These are phyloP conservation scores for Quadriops clusia DNA, from an alignment of 2,888 invertebrate species.

Conservation along the genomic window DNA sequence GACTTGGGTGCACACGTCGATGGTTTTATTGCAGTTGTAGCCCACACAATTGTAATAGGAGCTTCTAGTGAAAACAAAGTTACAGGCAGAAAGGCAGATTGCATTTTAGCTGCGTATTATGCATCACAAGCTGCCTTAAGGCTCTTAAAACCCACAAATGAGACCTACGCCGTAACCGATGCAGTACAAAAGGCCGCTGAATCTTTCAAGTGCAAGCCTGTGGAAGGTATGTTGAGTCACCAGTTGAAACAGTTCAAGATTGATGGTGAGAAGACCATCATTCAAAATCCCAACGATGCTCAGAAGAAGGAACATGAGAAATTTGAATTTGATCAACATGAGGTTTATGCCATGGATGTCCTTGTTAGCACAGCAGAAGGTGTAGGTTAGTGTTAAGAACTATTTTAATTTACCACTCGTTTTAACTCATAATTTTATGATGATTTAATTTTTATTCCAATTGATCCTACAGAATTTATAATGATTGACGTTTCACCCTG, in stretches of 20 bases:
- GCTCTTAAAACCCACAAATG: slow-evolving; percentile 81
- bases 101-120: slow-evolving; percentile 85
- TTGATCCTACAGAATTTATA: slow-evolving; percentile 1
- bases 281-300: slow-evolving; percentile 93
- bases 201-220: slow-evolving; percentile 90
- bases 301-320: slow-evolving; percentile 97
- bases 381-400: slow-evolving; percentile 43
- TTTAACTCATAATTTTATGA: too few species aligned
- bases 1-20: slow-evolving; percentile 98
- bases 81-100: slow-evolving; percentile 85
- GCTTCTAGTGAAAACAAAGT: slow-evolving; percentile 61
- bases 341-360: slow-evolving; percentile 98
- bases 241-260: slow-evolving; percentile 93
- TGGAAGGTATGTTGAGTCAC: slow-evolving; percentile 86
- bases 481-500: not conserved
- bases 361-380: slow-evolving; percentile 93
- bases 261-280: slow-evolving; percentile 95
- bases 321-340: slow-evolving; percentile 87
- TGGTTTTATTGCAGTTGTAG: slow-evolving; percentile 96
- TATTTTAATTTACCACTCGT: slow-evolving; percentile 5
- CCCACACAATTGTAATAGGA: slow-evolving; percentile 88
- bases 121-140: slow-evolving; percentile 93
- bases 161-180: slow-evolving; percentile 84
- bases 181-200: slow-evolving; percentile 88
- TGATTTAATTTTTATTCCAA: slow-evolving; percentile 1